These are phyloP conservation scores for Lerema accius DNA, from an alignment of 1,140 invertebrate genomes.

Conservation along the genomic window DNA sequence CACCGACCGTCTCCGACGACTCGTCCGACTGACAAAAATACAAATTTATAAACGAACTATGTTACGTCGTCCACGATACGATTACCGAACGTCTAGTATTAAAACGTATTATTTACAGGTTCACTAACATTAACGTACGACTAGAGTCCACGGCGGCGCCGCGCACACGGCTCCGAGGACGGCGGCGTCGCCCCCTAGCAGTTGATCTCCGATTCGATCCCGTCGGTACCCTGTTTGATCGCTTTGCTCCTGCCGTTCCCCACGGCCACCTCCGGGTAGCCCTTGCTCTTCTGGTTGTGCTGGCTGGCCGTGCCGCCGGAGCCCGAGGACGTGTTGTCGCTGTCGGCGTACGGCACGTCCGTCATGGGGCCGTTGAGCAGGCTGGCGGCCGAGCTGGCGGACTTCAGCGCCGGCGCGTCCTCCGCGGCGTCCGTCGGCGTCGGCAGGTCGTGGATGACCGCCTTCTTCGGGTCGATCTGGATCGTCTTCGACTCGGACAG, in stretches of 20 bases:
- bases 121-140: slow-evolving; percentile 19
- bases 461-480: slow-evolving; percentile 80
- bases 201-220: slow-evolving; percentile 69
- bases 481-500: slow-evolving; percentile 75
- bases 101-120: slow-evolving; percentile 43
- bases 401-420: slow-evolving; percentile 60
- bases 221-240: slow-evolving; percentile 71
- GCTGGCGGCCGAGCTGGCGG: slow-evolving; percentile 73
- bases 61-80: slow-evolving; percentile 29
- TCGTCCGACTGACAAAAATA: slow-evolving; percentile 46
- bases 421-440: slow-evolving; percentile 51
- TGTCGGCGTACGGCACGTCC: slow-evolving; percentile 79
- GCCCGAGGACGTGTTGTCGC: slow-evolving; percentile 71
- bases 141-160: slow-evolving; percentile 34
- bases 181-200: slow-evolving; percentile 50
- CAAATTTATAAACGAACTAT: slow-evolving; percentile 47
- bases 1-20: slow-evolving; percentile 38
- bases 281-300: slow-evolving; percentile 55
- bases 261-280: slow-evolving; percentile 49
- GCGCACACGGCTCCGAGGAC: slow-evolving; percentile 29
- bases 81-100: slow-evolving; percentile 34
- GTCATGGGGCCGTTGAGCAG: slow-evolving; percentile 78
- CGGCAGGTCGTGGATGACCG: slow-evolving; percentile 72
- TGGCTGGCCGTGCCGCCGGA: slow-evolving; percentile 48
- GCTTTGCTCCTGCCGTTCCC: slow-evolving; percentile 58